A percentile compares a stretch with the other conserved stretches of the same genome.
These are phyloP conservation scores for Rhinella marina DNA, from an alignment of 2,797 vertebrate genomes.

Conservation along the genomic window DNA sequence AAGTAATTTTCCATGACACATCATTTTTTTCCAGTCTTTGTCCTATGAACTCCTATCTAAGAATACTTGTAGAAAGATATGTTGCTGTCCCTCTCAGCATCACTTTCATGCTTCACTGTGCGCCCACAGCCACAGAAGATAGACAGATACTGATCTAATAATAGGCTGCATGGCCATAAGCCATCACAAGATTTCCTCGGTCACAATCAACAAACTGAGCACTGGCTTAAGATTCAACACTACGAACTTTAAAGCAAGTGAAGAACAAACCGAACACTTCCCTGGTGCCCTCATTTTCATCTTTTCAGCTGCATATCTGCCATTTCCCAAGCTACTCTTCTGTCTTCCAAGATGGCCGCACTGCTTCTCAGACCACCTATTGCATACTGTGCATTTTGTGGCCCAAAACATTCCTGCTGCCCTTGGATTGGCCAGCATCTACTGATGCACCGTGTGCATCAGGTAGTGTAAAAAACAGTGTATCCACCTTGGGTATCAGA, in stretches of 20 bases:
- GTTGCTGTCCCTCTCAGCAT: not conserved
- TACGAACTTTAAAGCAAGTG: not conserved
- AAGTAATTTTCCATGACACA: not conserved
- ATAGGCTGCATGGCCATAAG: slow-evolving; percentile 19
- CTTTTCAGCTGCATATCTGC: too few species aligned
- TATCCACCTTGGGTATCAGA: too few species aligned
- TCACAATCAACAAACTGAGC: not conserved
- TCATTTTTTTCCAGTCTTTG: not conserved
- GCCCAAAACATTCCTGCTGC: too few species aligned
- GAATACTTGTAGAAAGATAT: not conserved
- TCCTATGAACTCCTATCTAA: not conserved
- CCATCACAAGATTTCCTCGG: not conserved
- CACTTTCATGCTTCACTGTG: slow-evolving; percentile 13
- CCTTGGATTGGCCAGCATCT: too few species aligned
- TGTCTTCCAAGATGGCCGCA: too few species aligned
- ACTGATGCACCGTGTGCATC: too few species aligned
- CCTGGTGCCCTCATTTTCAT: too few species aligned
- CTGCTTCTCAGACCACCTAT: too few species aligned
- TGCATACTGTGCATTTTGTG: too few species aligned
- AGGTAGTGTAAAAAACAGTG: too few species aligned
- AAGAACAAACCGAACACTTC: too few species aligned
- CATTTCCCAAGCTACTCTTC: too few species aligned
- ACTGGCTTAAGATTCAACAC: not conserved
- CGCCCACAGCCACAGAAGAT: not conserved
- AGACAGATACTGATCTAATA: slow-evolving; percentile 18